Base-by-base conservation (phyloP, 2,888 invertebrate genomes). In the Liopterus haemorrhoidalis region DNA sequence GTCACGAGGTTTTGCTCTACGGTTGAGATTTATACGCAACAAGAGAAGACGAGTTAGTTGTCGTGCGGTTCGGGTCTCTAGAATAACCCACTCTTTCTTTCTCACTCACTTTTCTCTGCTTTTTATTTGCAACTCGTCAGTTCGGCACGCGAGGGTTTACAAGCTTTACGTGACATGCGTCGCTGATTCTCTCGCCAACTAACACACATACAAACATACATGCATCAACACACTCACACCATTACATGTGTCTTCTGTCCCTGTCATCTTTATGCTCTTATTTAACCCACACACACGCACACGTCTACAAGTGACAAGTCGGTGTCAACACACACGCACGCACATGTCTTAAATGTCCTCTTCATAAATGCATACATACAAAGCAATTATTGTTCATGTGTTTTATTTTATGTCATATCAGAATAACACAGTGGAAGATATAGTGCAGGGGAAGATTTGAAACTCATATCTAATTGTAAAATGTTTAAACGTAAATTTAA, bases 1-100 rank as follows among this genome's bases (percentile, higher is more conserved):
- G 36, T 36, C 36, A 36, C 24, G 36, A 11, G 36, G 24, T 36
- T 36, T 22, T 36, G 11, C 9, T 22, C 36, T 3, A 5, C 21
- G 12, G 11, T 20, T 12, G 12, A 45, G 45, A 45, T 45, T 45
- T 45, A 45, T 45, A 25, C 6, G 25, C 21, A 32, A 44, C 37
- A 38, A 18, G 41, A 35, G n/a, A 4, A 20, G 20, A 35, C n/a
- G 19, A 20, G 21, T n/a, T 12, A 19, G 15, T 28, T 14, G 14
- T 14, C 28, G 11, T 31, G 18, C 18, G 19, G 2, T n/a, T 33
- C 5, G 5, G 5, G 22, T 22, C 8, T 22, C 22, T 22, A 22
- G 22, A 22, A 22, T 22, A 8, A 22, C 5, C 22, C 8, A 25
- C 25, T 25, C n/a, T 4, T 5, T 11, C 25, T 12, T 2, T 12